Base-by-base conservation (phyloP, 2,797 vertebrate genomes). In the Danio kyathit region DNA sequence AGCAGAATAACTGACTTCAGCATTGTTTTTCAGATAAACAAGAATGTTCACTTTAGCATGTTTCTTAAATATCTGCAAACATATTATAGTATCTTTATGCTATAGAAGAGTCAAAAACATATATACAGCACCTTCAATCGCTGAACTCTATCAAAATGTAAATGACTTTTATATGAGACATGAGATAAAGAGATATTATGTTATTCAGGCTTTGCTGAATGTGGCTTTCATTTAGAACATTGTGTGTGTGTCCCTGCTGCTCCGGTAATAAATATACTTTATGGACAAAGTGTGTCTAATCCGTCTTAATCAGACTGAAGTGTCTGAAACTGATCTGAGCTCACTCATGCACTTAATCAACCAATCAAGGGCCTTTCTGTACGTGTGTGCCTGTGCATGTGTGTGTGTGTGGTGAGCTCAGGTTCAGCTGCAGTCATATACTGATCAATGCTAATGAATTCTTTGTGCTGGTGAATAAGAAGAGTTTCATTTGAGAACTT, bases 341-440 rank as follows among this genome's bases (percentile, higher is more conserved):
- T 79, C 77, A 44, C 57, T 72, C 77, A 63, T 72, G 77, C 77
- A 79, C 67, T 72, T 79, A 72, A 79, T 79, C 77, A 79, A 40
- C 67, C 77, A 79, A 79, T 79, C 46, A 79, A 61, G 21, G 7
- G 44, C 1, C 10, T 64, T 41, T 72, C 57, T 63, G 59, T 72
- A 57, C 19, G 46, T 29, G 29, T n/a, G 5, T 72, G 29, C 3
- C 12, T 29, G 19, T 29, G 44, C 17, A 52, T 13, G 7, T 65
- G 49, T 41, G 60, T 74, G 72, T 41, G 17, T 43, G 38, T 14
- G 38, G 9, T 29, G 38, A 52, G 38, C 67, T 63, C 5, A 7
- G 38, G 56, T 69, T 51, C 48, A 72, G 57, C 59, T 72, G 57
- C 59, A 44, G 57, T 79, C 67, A 72, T 64, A 60, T 51, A 16